Evolutionary conservation across 1,140 invertebrate genomes (phyloP).

Genomic region (Pantala flavescens): DNA sequence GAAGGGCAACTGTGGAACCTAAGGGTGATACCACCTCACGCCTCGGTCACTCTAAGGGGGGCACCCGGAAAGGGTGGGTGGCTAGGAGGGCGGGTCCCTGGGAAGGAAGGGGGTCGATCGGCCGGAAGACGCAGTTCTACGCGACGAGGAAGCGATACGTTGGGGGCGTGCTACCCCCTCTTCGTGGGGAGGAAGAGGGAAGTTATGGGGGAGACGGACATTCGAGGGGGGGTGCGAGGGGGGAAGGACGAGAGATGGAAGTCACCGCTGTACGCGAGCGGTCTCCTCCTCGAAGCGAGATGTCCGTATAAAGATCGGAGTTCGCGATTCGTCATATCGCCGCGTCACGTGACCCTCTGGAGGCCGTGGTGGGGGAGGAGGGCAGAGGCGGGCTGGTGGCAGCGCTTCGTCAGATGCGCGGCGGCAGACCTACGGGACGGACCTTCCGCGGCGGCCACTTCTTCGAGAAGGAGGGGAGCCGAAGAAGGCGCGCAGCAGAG

Average conservation of each 20-base stretch:
- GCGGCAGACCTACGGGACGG: background rate
- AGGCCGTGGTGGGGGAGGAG: background rate
- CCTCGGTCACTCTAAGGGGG: too few species aligned
- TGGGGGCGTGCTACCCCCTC: background rate
- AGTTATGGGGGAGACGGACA: background rate
- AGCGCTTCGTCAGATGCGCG: background rate
- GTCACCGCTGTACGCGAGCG: background rate
- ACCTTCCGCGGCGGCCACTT: background rate
- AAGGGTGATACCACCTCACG: too few species aligned
- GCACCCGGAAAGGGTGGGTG: too few species aligned
- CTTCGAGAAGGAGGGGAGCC: background rate
- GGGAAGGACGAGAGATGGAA: background rate
- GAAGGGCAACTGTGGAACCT: too few species aligned
- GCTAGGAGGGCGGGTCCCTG: too few species aligned
- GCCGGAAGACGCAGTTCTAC: too few species aligned
- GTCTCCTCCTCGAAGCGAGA: background rate
- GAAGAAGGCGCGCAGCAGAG: background rate
- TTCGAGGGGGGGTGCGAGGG: background rate
- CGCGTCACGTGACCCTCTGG: background rate
- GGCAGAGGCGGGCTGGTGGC: background rate
- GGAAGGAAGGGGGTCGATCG: too few species aligned
- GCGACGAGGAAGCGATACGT: background rate
- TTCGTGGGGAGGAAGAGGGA: background rate
- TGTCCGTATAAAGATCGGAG: constrained; percentile 5
- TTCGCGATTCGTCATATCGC: constrained; percentile 8